Evolutionary conservation across 2,113 vertebrate genomes (phyloP), one percentile per base, ranked within the genome.

Genomic region (Eubucco bourcierii): DNA sequence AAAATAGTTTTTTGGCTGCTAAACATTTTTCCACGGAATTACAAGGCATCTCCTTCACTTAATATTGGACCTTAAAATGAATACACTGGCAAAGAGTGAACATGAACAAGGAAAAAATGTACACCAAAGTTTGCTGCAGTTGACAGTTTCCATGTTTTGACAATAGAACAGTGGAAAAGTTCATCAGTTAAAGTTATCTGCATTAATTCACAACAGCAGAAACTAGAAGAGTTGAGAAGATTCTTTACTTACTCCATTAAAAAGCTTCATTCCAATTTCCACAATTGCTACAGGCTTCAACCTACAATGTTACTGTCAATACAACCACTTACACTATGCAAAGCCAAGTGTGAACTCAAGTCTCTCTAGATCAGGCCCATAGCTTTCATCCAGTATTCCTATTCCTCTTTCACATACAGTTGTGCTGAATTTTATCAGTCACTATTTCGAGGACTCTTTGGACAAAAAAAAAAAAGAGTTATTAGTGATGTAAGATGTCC

Each of bases 41-140:
- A 96, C 90, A 86, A 90, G 94, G 94, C 90, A 93, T 91, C 58
- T 96, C 94, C 94, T 94, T 95, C 95, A 94, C 90, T 95, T 96
- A 59, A 92, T 74, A 84, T 15, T 78, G 88, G 88, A 96, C 73
- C 70, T 90, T 80, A 87, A 95, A 68, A 79, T 41, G 10, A 86
- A 29, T 79, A 94, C 13, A 53, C 8, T 41, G 55, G 16, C 55
- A 72, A 53, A 44, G 1, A 79, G 39, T 79, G 71, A 92, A 84
- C 23, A 76, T 39, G 63, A 71, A 28, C 56, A 87, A 80, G 82
- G 82, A 93, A 90, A 77, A 63, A 65, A 44, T 46, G 73, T 66
- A 90, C 67, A 89, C 25, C 73, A 46, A 58, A 91, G 31, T 17
- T 29, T 83, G 84, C 34, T 72, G 44, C 44, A 76, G 33, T 25